Conservation (phyloP, 2,113 vertebrate genomes). For the Oreochromis spilurus region DNA sequence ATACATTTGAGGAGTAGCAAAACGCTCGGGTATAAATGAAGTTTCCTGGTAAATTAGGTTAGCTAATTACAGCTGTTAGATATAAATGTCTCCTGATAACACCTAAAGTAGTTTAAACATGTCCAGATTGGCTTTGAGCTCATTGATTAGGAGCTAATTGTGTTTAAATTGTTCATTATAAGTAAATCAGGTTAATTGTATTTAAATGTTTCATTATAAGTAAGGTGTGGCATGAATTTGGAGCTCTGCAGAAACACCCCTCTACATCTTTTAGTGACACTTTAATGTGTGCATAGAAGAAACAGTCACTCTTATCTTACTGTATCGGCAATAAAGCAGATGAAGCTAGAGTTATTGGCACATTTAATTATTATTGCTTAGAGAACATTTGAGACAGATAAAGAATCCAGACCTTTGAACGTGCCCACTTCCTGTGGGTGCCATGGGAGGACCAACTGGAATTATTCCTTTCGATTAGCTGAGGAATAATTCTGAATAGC, state of each 20-base stretch:
- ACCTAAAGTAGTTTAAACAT: neutral
- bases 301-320: neutral
- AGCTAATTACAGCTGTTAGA: slow-evolving; percentile 10
- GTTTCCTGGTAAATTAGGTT: slow-evolving; percentile 4
- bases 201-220: neutral
- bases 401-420: neutral
- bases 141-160: neutral
- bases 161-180: neutral
- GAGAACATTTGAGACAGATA: neutral
- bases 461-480: neutral
- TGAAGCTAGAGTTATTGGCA: neutral
- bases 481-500: neutral
- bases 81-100: neutral
- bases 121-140: neutral
- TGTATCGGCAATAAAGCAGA: neutral
- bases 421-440: neutral
- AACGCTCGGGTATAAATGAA: neutral
- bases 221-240: neutral
- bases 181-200: neutral
- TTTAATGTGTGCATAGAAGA: neutral
- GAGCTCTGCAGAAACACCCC: neutral
- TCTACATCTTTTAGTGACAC: neutral
- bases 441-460: neutral
- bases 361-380: neutral
- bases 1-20: neutral